Evolutionary conservation across 2,113 vertebrate species (phyloP).

Genomic region (Erythrocercus mccallii): DNA sequence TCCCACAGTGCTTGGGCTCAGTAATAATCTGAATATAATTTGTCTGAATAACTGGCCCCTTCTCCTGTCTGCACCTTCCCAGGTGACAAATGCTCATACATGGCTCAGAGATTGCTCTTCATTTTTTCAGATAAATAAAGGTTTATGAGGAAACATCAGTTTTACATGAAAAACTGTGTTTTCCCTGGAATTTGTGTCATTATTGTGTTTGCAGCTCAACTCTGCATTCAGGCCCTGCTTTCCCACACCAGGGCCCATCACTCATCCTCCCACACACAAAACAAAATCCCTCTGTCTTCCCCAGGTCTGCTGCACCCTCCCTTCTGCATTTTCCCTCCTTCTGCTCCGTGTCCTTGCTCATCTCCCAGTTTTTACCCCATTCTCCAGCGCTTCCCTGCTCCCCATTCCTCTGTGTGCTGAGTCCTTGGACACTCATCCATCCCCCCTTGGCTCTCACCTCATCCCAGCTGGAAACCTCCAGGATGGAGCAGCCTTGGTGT

Average conservation of each 20-base stretch:
- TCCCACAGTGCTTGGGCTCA: neutral
- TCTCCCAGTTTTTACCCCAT: neutral
- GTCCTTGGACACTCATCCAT: neutral
- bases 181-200: neutral
- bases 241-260: neutral
- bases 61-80: neutral
- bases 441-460: neutral
- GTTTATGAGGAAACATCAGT: constrained; percentile 15
- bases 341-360: neutral
- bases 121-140: constrained; percentile 41
- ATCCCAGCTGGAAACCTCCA: neutral
- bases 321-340: neutral
- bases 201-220: neutral
- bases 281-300: neutral
- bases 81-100: constrained; percentile 3
- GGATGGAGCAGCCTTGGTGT: neutral
- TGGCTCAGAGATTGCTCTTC: constrained; percentile 15
- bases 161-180: constrained; percentile 14
- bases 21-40: constrained; percentile 3
- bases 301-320: neutral
- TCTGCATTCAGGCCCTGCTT: neutral
- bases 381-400: neutral
- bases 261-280: constrained; percentile 1
- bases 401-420: neutral
- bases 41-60: neutral